phyloP scores from a whole-genome alignment of 2,113 vertebrate species.

The Xenotilapia longispinis region DNA sequence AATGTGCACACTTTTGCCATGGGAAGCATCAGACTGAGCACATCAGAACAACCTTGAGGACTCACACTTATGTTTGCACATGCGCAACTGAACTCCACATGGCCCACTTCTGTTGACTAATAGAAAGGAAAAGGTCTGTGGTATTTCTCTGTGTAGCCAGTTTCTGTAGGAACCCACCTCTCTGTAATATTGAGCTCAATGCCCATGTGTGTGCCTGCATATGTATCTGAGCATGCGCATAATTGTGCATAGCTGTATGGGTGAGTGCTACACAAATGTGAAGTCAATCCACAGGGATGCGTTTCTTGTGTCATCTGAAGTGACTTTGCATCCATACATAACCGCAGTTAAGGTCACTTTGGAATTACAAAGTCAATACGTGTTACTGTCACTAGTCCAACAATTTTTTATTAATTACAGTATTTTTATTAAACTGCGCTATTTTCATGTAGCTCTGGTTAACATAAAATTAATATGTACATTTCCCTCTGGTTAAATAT shows the following conservation, averaged over 20 bases:
- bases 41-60: constrained; percentile 52
- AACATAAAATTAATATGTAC: background rate
- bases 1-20: constrained; percentile 37
- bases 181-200: background rate
- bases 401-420: background rate
- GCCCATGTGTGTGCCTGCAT: background rate
- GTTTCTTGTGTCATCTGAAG: background rate
- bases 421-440: background rate
- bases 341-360: background rate
- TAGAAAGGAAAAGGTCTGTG: background rate
- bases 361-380: background rate
- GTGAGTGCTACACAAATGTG: background rate
- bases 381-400: background rate
- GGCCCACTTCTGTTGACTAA: background rate
- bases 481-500: background rate
- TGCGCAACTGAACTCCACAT: background rate
- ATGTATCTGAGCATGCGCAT: background rate
- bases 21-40: constrained; percentile 60
- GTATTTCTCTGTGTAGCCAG: background rate
- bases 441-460: background rate
- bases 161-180: background rate
- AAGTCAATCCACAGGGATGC: background rate
- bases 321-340: background rate
- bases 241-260: background rate
- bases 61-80: background rate